These are phyloP conservation scores for Polypterus bichir DNA, from an alignment of 2,113 vertebrate species.

Conservation along the genomic window DNA sequence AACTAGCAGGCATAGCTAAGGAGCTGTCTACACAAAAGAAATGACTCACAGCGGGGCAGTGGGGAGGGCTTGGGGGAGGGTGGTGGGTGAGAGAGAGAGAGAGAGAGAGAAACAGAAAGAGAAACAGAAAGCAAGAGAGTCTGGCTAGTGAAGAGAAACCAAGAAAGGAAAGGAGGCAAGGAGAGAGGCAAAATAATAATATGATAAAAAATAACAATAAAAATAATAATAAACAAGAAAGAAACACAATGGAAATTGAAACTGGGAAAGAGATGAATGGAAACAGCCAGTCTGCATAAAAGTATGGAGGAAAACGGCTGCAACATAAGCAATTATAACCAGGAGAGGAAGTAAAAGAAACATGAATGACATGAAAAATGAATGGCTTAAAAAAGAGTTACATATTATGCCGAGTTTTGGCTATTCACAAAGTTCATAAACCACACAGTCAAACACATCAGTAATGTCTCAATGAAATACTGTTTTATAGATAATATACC, in stretches of 20 bases:
- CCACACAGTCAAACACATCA: too few relatives aligned
- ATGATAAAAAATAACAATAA: not conserved
- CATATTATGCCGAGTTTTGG: too few relatives aligned
- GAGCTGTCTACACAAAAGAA: conserved; percentile 14
- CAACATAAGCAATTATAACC: not conserved
- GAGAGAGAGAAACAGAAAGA: not conserved
- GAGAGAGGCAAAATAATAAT: not conserved
- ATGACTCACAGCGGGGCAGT: conserved; percentile 16
- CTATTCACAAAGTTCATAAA: too few relatives aligned
- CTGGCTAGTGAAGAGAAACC: not conserved
- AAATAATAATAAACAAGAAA: conserved; percentile 14
- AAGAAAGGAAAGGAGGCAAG: not conserved
- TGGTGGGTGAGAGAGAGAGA: not conserved
- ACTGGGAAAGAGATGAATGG: not conserved
- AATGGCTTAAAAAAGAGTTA: too few relatives aligned
- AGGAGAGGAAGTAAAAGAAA: not conserved
- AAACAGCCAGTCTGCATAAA: not conserved
- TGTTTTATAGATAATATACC: too few relatives aligned
- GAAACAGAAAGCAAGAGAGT: conserved; percentile 4
- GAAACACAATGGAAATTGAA: not conserved
- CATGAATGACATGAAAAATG: not conserved
- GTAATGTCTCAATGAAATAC: too few relatives aligned
- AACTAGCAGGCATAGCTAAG: conserved; percentile 5
- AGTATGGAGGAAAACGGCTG: not conserved
- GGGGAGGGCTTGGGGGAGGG: too few relatives aligned